A percentile compares a stretch with the other conserved stretches of the same genome.
phyloP scores from a whole-genome alignment of 2,797 vertebrate genomes.

The Lepus oiostolus region DNA sequence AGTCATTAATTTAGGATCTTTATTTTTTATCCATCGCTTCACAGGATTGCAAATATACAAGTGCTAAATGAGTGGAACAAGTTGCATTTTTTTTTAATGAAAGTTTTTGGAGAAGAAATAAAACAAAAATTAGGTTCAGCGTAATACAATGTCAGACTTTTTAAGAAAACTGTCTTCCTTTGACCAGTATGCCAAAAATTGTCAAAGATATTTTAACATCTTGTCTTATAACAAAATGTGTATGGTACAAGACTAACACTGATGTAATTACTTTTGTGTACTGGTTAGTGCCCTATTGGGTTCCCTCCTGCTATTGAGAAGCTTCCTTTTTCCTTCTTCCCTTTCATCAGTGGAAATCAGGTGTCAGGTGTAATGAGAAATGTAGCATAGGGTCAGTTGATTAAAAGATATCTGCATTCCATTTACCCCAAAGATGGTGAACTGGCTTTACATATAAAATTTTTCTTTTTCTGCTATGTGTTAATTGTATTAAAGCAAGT shows the following conservation, averaged over 20 bases:
- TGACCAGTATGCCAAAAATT: constrained; percentile 28
- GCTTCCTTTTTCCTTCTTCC: not conserved
- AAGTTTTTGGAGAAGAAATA: not conserved
- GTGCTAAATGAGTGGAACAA: constrained; percentile 40
- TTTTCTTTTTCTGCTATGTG: not conserved
- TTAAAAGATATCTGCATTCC: not conserved
- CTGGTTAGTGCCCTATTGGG: not conserved
- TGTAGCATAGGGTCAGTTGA: not conserved
- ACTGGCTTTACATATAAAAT: not conserved
- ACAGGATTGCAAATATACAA: not conserved
- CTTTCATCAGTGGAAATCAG: not conserved
- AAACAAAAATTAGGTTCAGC: constrained; percentile 49
- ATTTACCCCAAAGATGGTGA: not conserved
- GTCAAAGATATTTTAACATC: not conserved
- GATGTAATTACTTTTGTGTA: not conserved
- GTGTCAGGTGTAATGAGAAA: not conserved
- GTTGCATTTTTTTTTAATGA: not conserved
- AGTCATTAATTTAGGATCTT: not conserved
- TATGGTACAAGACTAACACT: not conserved
- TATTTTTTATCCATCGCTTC: not conserved
- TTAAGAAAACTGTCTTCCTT: constrained; percentile 30
- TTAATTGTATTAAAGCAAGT: constrained; percentile 48
- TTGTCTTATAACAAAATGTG: constrained; percentile 39
- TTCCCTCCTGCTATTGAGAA: not conserved
- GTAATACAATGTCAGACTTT: constrained; percentile 31